Base-by-base conservation (phyloP, 2,888 invertebrate species). In the Allygus modestus region DNA sequence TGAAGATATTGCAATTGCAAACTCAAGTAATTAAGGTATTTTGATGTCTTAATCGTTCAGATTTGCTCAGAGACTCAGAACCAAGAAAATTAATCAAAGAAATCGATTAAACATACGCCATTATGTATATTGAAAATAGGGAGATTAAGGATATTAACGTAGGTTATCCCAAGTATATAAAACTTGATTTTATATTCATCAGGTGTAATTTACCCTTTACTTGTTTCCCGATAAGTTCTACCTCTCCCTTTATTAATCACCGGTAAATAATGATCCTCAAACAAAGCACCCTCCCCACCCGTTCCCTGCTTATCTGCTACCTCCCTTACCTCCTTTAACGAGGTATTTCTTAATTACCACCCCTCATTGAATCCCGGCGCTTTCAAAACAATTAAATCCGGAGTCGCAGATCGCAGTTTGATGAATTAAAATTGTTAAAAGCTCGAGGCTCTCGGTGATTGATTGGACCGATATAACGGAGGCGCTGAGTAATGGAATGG, bases 181-280 rank as follows among this genome's bases (percentile, higher is more conserved):
- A 7, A 4, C 9, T 37, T 7, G 37, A 37, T 37, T 37, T 37
- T 37, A 9, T 7, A 37, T 37, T 37, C 37, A 9, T 4, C 37
- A 37, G 37, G 37, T 37, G 37, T 20, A n/a, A 54, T 54, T 23
- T 11, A 54, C 54, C 28, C 26, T 65, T 23, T 11, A 31, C 65
- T 31, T 65, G 65, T 15, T 65, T 65, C 15, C 65, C 12, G 65
- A 65, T 65, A 65, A 65, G 28, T 9, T 31, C 12, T 28, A 65
- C 65, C 31, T 65, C 65, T 31, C 65, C 65, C 31, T 28, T 65
- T 65, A 65, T 65, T 65, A 65, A 65, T 28, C 65, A 65, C 12
- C 15, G 0, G 65, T 65, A 65, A 65, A 65, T 26, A 65, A 65
- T 65, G 65, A 65, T 26, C 15, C 65, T 65, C 15, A 31, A 65